Evolutionary conservation across 1,140 invertebrate genomes (phyloP), one percentile per base, ranked within the genome.

Genomic region (Scaptomyza graminum): DNA sequence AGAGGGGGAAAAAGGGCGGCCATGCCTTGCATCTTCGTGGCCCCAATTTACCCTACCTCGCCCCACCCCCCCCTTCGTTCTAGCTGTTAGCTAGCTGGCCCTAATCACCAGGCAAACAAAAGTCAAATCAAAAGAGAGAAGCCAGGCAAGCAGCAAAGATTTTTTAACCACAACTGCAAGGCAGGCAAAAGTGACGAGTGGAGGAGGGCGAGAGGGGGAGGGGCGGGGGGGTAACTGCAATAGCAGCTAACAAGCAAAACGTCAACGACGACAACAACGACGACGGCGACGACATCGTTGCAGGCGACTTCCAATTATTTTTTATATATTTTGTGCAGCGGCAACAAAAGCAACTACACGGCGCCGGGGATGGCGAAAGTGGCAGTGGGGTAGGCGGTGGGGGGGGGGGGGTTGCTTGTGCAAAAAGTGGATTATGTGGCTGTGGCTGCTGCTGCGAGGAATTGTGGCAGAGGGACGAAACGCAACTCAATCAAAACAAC

Each of bases 291-390:
- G 49, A 61, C 66, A 56, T 70, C 82, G 82, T 85, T 87, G 82
- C 82, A 87, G 75, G 82, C 82, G 66, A 85, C 82, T 85, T 85
- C 82, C 82, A 85, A 85, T 85, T 85, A 85, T 85, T 85, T 85
- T 85, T 85, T 85, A 85, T 85, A 85, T 76, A 85, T 76, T 74
- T 76, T 76, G 12, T 62, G 71, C 82, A 82, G 79, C 83, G 79
- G 7, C 28, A 31, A 31, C 28, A 31, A 31, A 87, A 85, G 82
- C 78, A 79, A 62, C 68, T 67, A 73, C 57, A 44, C 7, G 54
- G 28, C 54, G 13, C 22, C 2, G 12, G 55, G 13, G 18, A 37
- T 12, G 28, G 50, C 28, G 56, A n/a, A 31, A 47, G 44, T 37
- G 12, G 22, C 11, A 15, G 11, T 15, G 13, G n/a, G 18, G 18